Base-by-base conservation (phyloP, 2,888 invertebrate genomes). In the Lysandra coridon region DNA sequence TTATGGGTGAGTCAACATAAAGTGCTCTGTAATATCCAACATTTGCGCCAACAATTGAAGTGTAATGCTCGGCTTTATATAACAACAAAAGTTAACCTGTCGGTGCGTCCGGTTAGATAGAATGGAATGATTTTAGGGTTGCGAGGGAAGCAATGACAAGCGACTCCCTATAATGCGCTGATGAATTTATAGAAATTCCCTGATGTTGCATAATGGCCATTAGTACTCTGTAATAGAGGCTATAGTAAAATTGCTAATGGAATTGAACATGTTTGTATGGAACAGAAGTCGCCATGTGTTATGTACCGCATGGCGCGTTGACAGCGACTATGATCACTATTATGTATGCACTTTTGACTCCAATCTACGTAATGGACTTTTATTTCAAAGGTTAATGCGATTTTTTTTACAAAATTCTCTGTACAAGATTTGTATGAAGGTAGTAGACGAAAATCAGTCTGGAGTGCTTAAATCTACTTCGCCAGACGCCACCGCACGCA, bases 51-150 rank as follows among this genome's bases (percentile, higher is more conserved):
- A 94, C 93, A 94, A 93, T 93, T 88, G 89, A 87, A 87, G 87
- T 88, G 88, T 94, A 94, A 94, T 94, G 92, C 91, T 90, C 87
- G 88, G 92, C 92, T 91, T 93, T 92, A 88, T 92, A 86, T 86
- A 90, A 90, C 87, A 91, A 93, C 93, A 94, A 94, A 94, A 94
- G 94, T 91, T 92, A 93, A 94, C 94, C 94, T 94, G 94, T 93
- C 92, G 89, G 86, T 87, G 90, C 90, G 90, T 91, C 90, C 91
- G 90, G 87, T 86, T 87, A 82, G 87, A 86, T 86, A 89, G 90
- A 93, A 94, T 91, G 87, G 89, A 92, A 89, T 90, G 88, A 91
- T 92, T 94, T 93, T 92, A 93, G 94, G 95, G 95, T 94, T 93
- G 91, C 88, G 87, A 91, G 91, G 92, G 92, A 92, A 91, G 92